Base-by-base conservation (phyloP, 30 jellyfish, hydroid and myxozoan species). In the Nemopilema nomurai region DNA sequence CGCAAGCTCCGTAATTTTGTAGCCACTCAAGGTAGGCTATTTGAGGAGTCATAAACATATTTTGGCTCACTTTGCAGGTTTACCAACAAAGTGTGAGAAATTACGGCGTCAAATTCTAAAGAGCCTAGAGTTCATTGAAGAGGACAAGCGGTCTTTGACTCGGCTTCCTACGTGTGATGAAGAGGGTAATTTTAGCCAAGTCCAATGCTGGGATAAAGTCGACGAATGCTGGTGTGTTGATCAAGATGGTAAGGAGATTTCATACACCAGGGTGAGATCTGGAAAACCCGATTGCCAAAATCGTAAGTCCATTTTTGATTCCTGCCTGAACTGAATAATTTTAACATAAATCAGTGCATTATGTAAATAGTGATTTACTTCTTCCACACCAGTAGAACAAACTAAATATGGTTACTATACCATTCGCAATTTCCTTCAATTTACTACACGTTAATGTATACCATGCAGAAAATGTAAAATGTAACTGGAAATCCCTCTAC, bases 201-300 rank as follows among this genome's bases (percentile, higher is more conserved):
- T 87, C 33, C 96, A 87, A 49, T 87, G 96, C 81, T 77, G 86
- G 86, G 50, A 68, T 18, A 64, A 23, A 26, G 52, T 30, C 27
- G 62, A 68, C 50, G 41, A 76, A 9, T 87, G 96, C 32, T 87
- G 96, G 96, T 87, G 96, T 62, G 96, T 87, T 25, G 92, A 87
- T 33, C 77, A 63, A 6, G 75, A 67, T 16, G 96, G 96, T 17
- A 24, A 21, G 23, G 96, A 77, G 51, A 30, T 85, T 13, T 27
- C 71, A 24, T 33, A 75, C 69, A 51, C 89, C 25, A 74, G 94
- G 41, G 64, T 87, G 6, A 18, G 25, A 9, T 27, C 71, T 16
- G 28, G 70, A 32, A 19, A 73, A 25, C 83, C 83, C 4, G 31
- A 73, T 29, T 73, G 83, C 31, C 26, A 73, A 31, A 31, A 50